These are phyloP conservation scores for Alloplasta piceator DNA, from an alignment of 2,888 invertebrate species.

Conservation along the genomic window DNA sequence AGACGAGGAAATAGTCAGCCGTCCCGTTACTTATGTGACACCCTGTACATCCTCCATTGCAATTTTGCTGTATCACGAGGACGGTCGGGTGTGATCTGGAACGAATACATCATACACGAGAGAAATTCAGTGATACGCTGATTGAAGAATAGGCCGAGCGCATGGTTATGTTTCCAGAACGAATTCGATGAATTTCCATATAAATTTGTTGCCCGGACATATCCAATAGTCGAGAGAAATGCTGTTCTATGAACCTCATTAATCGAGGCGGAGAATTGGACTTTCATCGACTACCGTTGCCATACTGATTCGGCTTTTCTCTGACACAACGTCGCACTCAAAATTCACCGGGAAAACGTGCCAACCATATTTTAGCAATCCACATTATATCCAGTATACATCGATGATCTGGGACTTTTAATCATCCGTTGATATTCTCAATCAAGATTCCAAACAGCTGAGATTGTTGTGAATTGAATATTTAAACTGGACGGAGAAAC, in stretches of 20 bases:
- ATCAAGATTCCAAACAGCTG: too few relatives aligned
- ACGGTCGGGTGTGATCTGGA: constrained; percentile 52
- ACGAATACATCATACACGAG: constrained; percentile 22
- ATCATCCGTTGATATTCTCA: too few relatives aligned
- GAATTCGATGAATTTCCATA: constrained; percentile 83
- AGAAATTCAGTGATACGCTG: not conserved
- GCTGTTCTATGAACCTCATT: constrained; percentile 55
- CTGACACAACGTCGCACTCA: not conserved
- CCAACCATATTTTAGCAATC: too few relatives aligned
- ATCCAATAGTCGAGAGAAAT: constrained; percentile 16
- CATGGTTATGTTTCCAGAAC: constrained; percentile 72
- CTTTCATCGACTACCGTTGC: not conserved
- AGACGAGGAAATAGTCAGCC: too few relatives aligned
- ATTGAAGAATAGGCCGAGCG: constrained; percentile 32
- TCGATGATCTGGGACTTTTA: too few relatives aligned
- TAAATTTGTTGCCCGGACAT: constrained; percentile 78
- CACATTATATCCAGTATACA: too few relatives aligned
- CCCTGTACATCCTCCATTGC: not conserved
- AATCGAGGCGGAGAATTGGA: constrained; percentile 65
- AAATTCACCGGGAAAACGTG: too few relatives aligned
- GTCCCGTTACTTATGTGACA: too few relatives aligned
- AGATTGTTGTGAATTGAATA: too few relatives aligned
- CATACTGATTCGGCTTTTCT: constrained; percentile 1
- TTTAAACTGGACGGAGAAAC: too few relatives aligned
- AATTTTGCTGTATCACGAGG: constrained; percentile 4